Evolutionary conservation across 30 jellyfish, hydroid and myxozoan genomes (phyloP), one percentile per base, ranked within the genome.

Genomic region (Kudoa iwatai): DNA sequence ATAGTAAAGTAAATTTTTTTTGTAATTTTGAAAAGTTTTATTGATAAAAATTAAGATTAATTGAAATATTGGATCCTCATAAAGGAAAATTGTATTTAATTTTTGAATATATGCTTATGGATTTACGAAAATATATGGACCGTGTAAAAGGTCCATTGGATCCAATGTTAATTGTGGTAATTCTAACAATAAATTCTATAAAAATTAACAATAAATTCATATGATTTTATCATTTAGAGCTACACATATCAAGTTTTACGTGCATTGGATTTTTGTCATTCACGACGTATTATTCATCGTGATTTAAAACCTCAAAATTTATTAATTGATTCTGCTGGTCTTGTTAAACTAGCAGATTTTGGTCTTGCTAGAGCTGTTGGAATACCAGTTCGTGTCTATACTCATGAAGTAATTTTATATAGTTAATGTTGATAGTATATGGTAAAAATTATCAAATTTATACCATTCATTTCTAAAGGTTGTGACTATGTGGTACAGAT

Each of bases 321-420:
- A 24, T 43, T 71, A 26, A 71, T 71, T 16, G 87, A 71, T 50
- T 58, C 83, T 14, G 63, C 59, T 48, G 92, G 92, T 12, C 45
- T 71, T 52, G 59, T 71, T 17, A 71, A 71, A 34, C 19, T 71
- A 22, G 92, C 92, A 34, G 92, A 71, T 60, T 71, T 71, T 62
- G 92, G 92, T n/a, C 65, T 71, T 33, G 92, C 86, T 1, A 44
- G 92, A 23, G 87, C 92, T 12, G 62, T 60, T 49, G 92, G 92
- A 4, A 47, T 71, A 17, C 92, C 92, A 12, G 39, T 71, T 22
- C 43, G 92, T 42, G 86, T 81, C 0, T 71, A 60, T 49, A 71
- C 92, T 10, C 92, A 71, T 48, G 92, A 71, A 83, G 92, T 71
- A 31, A 11, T 17, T 4, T 35, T n/a, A n/a, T n/a, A n/a, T n/a